Base-by-base conservation (phyloP, 2,113 vertebrate genomes). In the Leptosomus discolor region DNA sequence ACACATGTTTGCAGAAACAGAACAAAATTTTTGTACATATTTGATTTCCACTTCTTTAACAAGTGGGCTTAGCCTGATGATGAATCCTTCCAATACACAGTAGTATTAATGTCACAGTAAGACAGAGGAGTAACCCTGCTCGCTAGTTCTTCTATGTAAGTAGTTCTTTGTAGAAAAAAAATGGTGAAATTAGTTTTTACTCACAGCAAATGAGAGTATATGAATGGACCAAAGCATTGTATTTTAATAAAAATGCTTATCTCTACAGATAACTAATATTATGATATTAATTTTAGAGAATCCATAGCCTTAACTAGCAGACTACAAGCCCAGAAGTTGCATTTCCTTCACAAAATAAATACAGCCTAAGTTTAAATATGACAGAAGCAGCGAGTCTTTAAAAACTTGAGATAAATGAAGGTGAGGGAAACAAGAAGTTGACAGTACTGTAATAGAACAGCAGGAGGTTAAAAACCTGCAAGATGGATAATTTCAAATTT, bases 141-240 rank as follows among this genome's bases (percentile, higher is more conserved):
- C 5, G 4, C 29, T n/a, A 39, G 3, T 67, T 78, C 30, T 61
- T 41, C 36, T 37, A 20, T 21, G 8, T 8, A 74, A 27, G 5
- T 9, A 78, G 7, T n/a, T 34, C 4, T 5, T 48, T n/a, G 6
- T 32, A 15, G 68, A 43, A 7, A 16, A 64, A 70, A 60, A 67
- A 54, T 19, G 11, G 6, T 67, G 19, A 57, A 88, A 85, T 12
- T 32, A 36, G 18, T 61, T 92, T 48, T 23, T 67, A 21, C 3
- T 70, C 8, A 15, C 15, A 27, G 10, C 5, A 65, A 82, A 51
- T 23, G 4, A 57, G 20, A 85, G 9, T 21, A 27, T 8, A 39
- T 27, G 27, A 77, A 87, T 19, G 6, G 20, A 88, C 3, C 0
- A 1, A 61, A n/a, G 39, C 5, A 39, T 4, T 3, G 1, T 7